phyloP scores from a whole-genome alignment of 2,113 vertebrate species.

The Anarrhichthys ocellatus region DNA sequence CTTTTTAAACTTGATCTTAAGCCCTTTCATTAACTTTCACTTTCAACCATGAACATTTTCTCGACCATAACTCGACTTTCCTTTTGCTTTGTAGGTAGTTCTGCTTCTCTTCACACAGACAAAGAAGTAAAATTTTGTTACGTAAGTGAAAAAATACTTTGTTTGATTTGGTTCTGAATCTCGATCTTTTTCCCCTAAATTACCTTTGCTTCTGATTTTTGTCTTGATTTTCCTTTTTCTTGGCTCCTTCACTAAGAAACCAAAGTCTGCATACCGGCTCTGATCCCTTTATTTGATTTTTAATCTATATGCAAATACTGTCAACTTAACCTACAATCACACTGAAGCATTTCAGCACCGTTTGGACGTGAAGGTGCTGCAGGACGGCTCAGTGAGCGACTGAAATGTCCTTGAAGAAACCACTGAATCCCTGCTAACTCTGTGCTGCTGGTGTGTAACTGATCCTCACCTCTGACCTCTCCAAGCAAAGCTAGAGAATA shows the following conservation, averaged over 20 bases:
- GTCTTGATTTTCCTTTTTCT: not conserved
- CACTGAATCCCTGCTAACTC: not conserved
- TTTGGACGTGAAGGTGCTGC: not conserved
- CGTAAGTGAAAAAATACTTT: not conserved
- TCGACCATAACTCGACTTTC: not conserved
- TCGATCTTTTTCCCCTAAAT: not conserved
- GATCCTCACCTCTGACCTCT: not conserved
- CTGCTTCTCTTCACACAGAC: not conserved
- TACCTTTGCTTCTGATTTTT: not conserved
- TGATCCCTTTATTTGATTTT: not conserved
- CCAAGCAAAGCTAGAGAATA: not conserved
- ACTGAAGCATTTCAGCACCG: not conserved
- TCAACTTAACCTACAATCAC: not conserved
- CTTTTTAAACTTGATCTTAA: not conserved
- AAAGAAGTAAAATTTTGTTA: not conserved
- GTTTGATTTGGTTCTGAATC: not conserved
- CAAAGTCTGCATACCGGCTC: not conserved
- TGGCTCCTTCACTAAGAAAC: not conserved
- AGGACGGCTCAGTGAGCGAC: not conserved
- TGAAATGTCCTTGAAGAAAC: not conserved
- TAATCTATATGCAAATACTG: conserved; percentile 23
- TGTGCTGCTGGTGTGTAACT: not conserved
- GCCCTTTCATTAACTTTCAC: not conserved
- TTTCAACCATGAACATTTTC: not conserved
- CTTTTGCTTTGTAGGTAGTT: not conserved